Evolutionary conservation across 2,113 vertebrate genomes (phyloP).

Genomic region (Turdus rufiventris): DNA sequence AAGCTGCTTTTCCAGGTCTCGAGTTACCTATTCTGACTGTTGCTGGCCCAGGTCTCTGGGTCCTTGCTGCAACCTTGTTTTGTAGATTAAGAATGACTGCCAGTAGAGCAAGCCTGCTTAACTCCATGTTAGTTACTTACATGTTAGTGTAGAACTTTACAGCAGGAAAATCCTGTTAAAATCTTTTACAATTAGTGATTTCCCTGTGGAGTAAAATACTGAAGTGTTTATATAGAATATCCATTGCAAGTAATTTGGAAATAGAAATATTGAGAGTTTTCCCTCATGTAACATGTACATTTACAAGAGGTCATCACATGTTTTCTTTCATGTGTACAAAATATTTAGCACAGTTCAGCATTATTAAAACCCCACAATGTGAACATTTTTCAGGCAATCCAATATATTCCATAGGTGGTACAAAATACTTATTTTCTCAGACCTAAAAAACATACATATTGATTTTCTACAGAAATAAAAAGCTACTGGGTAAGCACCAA

Average conservation of each 20-base stretch:
- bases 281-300: too few species aligned
- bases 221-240: not conserved
- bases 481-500: not conserved
- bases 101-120: not conserved
- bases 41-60: not conserved
- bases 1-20: not conserved
- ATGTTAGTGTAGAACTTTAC: not conserved
- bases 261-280: not conserved
- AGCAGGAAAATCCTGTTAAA: not conserved
- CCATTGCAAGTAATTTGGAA: not conserved
- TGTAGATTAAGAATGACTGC: not conserved
- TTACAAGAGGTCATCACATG: not conserved
- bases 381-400: not conserved
- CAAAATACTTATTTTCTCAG: not conserved
- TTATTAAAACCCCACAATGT: rapidly evolving
- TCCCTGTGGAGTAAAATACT: not conserved
- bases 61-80: not conserved
- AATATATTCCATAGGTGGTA: not conserved
- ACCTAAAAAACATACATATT: not conserved
- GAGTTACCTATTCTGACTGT: not conserved
- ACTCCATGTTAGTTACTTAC: not conserved
- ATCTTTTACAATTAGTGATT: not conserved
- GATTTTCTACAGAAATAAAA: not conserved
- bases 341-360: not conserved
- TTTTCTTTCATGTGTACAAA: not conserved